Base-by-base conservation (phyloP, 2,888 invertebrate genomes). In the Ochlodes sylvanus region DNA sequence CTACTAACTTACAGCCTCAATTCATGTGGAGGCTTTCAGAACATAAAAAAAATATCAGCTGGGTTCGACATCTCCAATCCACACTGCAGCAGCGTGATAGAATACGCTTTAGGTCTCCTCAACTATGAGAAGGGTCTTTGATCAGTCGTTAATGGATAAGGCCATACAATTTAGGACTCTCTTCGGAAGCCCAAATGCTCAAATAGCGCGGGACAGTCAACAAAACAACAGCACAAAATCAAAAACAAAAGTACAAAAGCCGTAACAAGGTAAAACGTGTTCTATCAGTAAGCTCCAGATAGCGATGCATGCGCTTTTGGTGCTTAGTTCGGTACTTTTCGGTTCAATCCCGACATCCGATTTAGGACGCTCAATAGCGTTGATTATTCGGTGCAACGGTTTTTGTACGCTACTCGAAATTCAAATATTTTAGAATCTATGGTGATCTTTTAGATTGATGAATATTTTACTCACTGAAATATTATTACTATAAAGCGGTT, bases 331-430 rank as follows among this genome's bases (percentile, higher is more conserved):
- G 47, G 84, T 83, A 82, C 81, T 80, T 70, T 70, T 55, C 58
- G 52, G 19, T 56, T 56, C 56, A 72, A 69, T 65, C 55, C 72
- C 71, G 74, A 75, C 70, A 76, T 72, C 74, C 79, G 77, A 79
- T 77, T 78, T 79, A 65, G 76, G 74, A 72, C 73, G 76, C 72
- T 76, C 79, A 75, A 79, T 55, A 79, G 77, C 75, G 75, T 73
- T 77, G 76, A 75, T 75, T 77, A 82, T 81, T 79, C 79, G 77
- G 73, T 87, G 54, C 54, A 54, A 54, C 15, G 21, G 56, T 42
- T 64, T 64, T 64, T 57, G 57, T 56, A 50, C 64, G 50, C 50
- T 57, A 50, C 27, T 57, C 47, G 6, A 41, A 38, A 54, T 63
- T 63, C 42, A 42, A 63, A 63, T 61, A 61, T 50, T 50, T 34